Evolutionary conservation across 2,797 vertebrate species (phyloP).

Genomic region (Ceyx erithaca): DNA sequence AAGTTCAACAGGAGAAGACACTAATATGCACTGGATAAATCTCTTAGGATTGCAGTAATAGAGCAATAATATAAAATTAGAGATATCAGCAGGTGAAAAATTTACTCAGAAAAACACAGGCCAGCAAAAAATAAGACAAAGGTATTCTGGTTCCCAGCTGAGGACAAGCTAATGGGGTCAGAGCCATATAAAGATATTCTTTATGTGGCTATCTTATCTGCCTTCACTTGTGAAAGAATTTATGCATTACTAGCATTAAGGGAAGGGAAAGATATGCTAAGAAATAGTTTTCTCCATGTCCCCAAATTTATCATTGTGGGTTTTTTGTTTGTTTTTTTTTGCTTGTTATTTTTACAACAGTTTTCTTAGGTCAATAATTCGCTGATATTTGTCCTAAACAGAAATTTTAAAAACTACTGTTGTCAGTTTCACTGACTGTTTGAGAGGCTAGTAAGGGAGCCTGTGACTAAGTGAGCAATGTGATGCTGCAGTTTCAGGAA

Average conservation of each 20-base stretch:
- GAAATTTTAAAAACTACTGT: not conserved
- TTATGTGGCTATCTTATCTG: not conserved
- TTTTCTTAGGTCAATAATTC: not conserved
- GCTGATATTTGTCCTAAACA: not conserved
- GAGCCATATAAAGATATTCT: not conserved
- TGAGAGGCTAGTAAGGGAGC: not conserved
- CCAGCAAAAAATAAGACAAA: slow-evolving; percentile 5
- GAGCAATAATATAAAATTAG: slow-evolving; percentile 21
- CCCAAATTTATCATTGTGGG: not conserved
- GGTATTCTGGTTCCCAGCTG: not conserved
- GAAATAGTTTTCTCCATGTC: not conserved
- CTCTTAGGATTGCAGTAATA: not conserved
- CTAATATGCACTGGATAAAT: not conserved
- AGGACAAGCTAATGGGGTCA: slow-evolving; percentile 47
- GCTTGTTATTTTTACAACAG: not conserved
- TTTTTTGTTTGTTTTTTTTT: not conserved
- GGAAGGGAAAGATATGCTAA: not conserved
- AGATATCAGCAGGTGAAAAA: slow-evolving; percentile 4
- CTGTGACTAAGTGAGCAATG: not conserved
- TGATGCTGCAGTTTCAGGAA: not conserved
- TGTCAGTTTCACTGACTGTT: not conserved
- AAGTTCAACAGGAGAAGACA: not conserved
- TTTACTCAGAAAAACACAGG: slow-evolving; percentile 14
- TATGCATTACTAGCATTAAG: not conserved
- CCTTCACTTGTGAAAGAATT: not conserved